Percentiles rank a stretch among this genome's conserved stretches.
Evolutionary conservation across 2,113 vertebrate species (phyloP).

Genomic region (Craseonycteris thonglongyai): DNA sequence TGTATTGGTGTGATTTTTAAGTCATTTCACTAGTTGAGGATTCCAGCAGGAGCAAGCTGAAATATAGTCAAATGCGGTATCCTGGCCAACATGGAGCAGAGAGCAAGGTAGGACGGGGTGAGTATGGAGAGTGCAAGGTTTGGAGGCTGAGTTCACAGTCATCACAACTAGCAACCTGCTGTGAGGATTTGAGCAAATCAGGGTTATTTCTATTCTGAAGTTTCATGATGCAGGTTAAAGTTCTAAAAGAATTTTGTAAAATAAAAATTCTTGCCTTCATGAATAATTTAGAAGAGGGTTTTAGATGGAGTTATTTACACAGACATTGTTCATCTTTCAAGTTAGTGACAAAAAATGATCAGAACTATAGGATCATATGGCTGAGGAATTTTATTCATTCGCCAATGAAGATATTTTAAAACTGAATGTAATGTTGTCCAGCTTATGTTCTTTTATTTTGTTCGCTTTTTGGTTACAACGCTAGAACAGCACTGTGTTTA

Average conservation of each 20-base stretch:
- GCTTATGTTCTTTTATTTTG: conserved; percentile 19
- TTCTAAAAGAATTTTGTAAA: neutral
- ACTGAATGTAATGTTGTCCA: neutral
- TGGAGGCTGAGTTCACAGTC: neutral
- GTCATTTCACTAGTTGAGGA: conserved; percentile 14
- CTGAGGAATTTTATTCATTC: conserved; percentile 13
- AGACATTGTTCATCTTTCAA: conserved; percentile 9
- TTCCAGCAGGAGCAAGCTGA: neutral
- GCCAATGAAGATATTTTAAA: neutral
- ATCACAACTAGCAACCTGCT: neutral
- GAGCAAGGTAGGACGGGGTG: neutral
- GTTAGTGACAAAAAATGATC: neutral
- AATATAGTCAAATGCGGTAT: neutral
- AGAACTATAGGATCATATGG: neutral
- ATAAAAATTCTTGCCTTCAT: neutral
- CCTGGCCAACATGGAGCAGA: neutral
- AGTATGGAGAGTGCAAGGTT: neutral
- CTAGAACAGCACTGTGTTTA: neutral
- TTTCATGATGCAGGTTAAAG: neutral
- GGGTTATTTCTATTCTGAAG: neutral
- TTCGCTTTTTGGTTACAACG: conserved; percentile 4
- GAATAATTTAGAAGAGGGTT: conserved; percentile 10
- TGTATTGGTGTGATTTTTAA: conserved; percentile 17
- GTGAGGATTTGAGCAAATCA: neutral
- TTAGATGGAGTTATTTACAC: neutral